These are phyloP conservation scores for Nemurella pictetii DNA, from an alignment of 2,888 invertebrate species.

Conservation along the genomic window DNA sequence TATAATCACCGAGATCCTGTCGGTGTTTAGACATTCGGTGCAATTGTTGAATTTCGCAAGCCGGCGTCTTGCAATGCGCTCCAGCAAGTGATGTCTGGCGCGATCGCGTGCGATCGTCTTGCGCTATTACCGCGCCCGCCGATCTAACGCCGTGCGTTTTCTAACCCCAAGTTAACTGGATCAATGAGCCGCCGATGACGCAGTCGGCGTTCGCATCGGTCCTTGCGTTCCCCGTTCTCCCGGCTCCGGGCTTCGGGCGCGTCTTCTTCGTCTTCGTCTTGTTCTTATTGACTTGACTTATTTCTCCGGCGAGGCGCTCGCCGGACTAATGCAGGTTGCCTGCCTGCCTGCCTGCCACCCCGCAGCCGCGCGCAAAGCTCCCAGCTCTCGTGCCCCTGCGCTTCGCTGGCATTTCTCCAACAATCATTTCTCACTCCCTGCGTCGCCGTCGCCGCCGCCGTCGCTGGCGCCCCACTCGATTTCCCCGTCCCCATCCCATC, in stretches of 20 bases:
- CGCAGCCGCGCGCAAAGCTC: no score
- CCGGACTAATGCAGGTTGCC: not conserved
- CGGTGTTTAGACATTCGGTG: not conserved
- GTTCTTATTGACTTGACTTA: not conserved
- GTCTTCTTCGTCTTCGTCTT: not conserved
- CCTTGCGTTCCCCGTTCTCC: not conserved
- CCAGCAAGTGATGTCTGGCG: no score
- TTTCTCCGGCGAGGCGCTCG: not conserved
- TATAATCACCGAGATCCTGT: not conserved
- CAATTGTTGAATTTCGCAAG: not conserved
- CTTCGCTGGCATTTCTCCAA: not conserved
- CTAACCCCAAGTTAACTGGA: not conserved
- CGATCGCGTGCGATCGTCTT: not conserved
- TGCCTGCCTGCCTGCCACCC: not conserved
- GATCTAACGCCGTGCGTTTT: not conserved
- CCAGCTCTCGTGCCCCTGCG: no score
- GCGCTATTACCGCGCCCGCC: not conserved
- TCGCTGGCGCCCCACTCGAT: not conserved
- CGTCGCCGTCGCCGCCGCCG: not conserved
- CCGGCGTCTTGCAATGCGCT: no score
- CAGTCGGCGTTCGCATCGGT: not conserved
- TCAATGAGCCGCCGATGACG: not conserved
- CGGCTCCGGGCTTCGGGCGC: not conserved
- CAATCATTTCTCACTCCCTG: not conserved
- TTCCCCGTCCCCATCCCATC: not conserved